A percentile compares a stretch with the other conserved stretches of the same genome.
phyloP scores from a whole-genome alignment of 2,113 vertebrate genomes.

The Takifugu flavidus region DNA sequence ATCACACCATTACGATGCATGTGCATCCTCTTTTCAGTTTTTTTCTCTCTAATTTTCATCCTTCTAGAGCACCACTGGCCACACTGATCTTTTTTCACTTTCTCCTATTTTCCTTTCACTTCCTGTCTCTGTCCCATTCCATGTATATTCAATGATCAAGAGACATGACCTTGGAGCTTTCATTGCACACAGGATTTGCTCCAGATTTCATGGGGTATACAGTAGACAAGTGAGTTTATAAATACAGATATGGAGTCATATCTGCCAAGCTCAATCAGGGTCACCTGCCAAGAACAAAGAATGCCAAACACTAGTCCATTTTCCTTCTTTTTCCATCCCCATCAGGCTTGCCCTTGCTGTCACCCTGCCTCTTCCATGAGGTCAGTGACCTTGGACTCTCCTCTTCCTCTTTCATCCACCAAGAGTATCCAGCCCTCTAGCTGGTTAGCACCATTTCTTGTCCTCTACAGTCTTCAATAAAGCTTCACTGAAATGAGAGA shows the following conservation, averaged over 20 bases:
- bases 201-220: not conserved
- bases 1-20: too few species aligned
- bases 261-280: not conserved
- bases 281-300: not conserved
- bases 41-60: conserved; percentile 40
- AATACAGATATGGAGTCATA: not conserved
- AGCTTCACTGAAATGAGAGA: conserved; percentile 43
- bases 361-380: conserved; percentile 15
- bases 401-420: conserved; percentile 18
- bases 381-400: not conserved
- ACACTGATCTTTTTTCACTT: not conserved
- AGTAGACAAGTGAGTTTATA: not conserved
- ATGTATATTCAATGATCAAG: conserved; percentile 37
- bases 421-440: not conserved
- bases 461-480: not conserved
- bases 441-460: conserved; percentile 49
- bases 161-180: conserved; percentile 25
- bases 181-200: conserved; percentile 11
- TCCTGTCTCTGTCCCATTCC: conserved; percentile 14
- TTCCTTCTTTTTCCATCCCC: not conserved
- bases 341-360: conserved; percentile 16
- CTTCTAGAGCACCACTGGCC: conserved; percentile 35
- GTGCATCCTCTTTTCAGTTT: conserved; percentile 1
- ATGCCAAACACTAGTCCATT: not conserved
- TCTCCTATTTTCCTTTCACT: not conserved